Percentiles rank a stretch among this genome's conserved stretches.
phyloP scores from a whole-genome alignment of 1,140 invertebrate species.

The Scylla paramamosain region DNA sequence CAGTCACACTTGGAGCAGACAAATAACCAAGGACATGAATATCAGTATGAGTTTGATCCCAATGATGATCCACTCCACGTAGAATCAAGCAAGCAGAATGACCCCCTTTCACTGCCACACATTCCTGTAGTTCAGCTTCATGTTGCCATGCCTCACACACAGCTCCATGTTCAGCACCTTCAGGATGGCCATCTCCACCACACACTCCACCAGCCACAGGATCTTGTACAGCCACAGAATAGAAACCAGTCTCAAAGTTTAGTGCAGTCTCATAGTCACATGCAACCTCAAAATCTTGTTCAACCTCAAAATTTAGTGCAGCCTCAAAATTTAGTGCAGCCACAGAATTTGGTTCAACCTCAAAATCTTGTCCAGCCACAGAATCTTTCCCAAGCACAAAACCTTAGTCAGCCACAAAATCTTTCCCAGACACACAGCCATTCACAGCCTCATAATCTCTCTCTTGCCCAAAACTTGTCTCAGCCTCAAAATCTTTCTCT shows the following conservation, averaged over 20 bases:
- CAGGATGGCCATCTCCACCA: slow-evolving; percentile 51
- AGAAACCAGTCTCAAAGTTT: slow-evolving; percentile 58
- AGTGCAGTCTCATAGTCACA: slow-evolving; percentile 50
- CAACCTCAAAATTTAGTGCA: slow-evolving; percentile 55
- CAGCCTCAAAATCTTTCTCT: slow-evolving; percentile 71
- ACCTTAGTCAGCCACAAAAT: slow-evolving; percentile 60
- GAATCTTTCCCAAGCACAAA: slow-evolving; percentile 61
- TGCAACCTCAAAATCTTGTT: slow-evolving; percentile 60
- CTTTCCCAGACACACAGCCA: slow-evolving; percentile 61
- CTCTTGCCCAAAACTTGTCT: slow-evolving; percentile 56
- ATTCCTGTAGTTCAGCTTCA: slow-evolving; percentile 65
- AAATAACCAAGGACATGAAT: background rate
- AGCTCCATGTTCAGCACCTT: slow-evolving; percentile 32
- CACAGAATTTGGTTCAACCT: slow-evolving; percentile 64
- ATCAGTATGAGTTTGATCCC: slow-evolving; percentile 50
- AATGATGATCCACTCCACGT: slow-evolving; percentile 26
- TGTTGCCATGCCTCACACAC: slow-evolving; percentile 54
- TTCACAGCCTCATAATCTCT: slow-evolving; percentile 69
- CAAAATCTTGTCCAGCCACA: slow-evolving; percentile 66
- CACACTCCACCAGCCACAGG: slow-evolving; percentile 58
- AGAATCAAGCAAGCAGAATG: slow-evolving; percentile 41
- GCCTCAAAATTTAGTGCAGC: slow-evolving; percentile 56
- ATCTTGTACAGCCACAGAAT: slow-evolving; percentile 52
- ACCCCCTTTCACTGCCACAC: slow-evolving; percentile 45
- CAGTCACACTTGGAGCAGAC: background rate